Percentiles rank a stretch among this genome's conserved stretches.
Evolutionary conservation across 2,113 vertebrate species (phyloP).

Genomic region (Microcebus ravelobensis): DNA sequence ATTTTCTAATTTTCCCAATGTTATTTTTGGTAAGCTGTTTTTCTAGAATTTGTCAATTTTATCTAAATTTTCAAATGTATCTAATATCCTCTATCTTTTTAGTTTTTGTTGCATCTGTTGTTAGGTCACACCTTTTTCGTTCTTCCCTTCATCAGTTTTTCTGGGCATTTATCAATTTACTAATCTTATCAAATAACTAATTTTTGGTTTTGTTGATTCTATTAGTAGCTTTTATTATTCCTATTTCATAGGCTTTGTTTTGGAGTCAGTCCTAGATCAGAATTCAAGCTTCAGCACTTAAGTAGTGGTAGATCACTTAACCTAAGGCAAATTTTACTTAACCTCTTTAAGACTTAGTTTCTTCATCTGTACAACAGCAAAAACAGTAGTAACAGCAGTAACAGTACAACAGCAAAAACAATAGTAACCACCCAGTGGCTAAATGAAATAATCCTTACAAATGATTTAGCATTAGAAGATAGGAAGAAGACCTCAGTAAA

Average conservation of each 20-base stretch:
- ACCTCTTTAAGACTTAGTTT: background rate
- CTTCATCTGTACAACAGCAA: background rate
- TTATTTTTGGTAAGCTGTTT: background rate
- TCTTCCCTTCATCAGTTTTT: background rate
- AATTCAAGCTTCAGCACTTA: background rate
- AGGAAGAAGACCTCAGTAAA: background rate
- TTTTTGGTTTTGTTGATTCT: background rate
- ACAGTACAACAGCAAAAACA: background rate
- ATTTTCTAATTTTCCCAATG: background rate
- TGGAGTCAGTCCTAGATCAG: background rate
- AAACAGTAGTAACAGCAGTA: background rate
- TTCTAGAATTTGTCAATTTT: conserved; percentile 6
- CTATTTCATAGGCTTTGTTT: background rate
- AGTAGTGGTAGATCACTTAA: background rate
- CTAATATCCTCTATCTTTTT: background rate
- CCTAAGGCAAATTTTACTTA: background rate
- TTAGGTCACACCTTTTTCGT: background rate
- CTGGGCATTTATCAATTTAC: background rate
- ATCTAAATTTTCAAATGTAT: conserved; percentile 10
- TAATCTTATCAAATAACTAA: background rate
- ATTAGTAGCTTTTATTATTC: background rate
- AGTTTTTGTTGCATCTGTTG: background rate
- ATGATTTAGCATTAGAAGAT: background rate
- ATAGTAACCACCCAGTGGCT: background rate
- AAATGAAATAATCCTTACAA: background rate